Percentiles rank a stretch among this genome's conserved stretches.
Conservation (phyloP, 1,140 invertebrate genomes). For the Zaprionus inermis region DNA sequence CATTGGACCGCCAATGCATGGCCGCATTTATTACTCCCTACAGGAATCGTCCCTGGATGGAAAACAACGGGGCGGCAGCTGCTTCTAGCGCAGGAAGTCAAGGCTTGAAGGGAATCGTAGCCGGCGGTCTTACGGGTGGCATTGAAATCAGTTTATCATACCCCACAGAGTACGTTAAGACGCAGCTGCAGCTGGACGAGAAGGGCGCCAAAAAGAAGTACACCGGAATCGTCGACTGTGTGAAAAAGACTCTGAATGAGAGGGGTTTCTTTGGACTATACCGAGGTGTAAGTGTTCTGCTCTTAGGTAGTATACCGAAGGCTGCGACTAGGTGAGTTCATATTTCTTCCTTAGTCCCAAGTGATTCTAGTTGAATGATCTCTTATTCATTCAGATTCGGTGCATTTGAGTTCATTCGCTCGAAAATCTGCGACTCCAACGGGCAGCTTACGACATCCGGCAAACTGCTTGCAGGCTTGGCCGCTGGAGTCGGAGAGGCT, state of each 20-base stretch:
- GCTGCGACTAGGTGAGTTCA: slow-evolving; percentile 91
- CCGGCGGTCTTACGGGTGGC: slow-evolving; percentile 92
- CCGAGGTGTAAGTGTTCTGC: slow-evolving; percentile 95
- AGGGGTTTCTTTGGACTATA: slow-evolving; percentile 97
- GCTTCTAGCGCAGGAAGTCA: slow-evolving; percentile 87
- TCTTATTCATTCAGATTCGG: slow-evolving; percentile 91
- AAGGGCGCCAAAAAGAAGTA: slow-evolving; percentile 90
- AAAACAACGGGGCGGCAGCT: slow-evolving; percentile 88
- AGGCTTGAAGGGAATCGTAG: slow-evolving; percentile 92
- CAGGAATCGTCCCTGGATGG: slow-evolving; percentile 89
- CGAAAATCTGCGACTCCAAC: slow-evolving; percentile 89
- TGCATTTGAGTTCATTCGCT: slow-evolving; percentile 97
- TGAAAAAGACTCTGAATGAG: slow-evolving; percentile 95
- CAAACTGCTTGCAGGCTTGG: slow-evolving; percentile 95
- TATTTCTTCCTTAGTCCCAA: neutral
- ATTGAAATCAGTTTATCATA: slow-evolving; percentile 99
- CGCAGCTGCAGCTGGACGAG: slow-evolving; percentile 98
- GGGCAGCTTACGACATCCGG: slow-evolving; percentile 92
- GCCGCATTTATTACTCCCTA: slow-evolving; percentile 86
- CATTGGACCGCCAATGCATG: slow-evolving; percentile 56
- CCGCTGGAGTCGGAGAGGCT: slow-evolving; percentile 96
- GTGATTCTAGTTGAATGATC: neutral
- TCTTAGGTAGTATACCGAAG: slow-evolving; percentile 99
- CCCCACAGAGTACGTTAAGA: slow-evolving; percentile 99
- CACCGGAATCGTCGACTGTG: slow-evolving; percentile 96